These are phyloP conservation scores for Erpetoichthys calabaricus DNA, from an alignment of 2,797 vertebrate species.

Conservation along the genomic window DNA sequence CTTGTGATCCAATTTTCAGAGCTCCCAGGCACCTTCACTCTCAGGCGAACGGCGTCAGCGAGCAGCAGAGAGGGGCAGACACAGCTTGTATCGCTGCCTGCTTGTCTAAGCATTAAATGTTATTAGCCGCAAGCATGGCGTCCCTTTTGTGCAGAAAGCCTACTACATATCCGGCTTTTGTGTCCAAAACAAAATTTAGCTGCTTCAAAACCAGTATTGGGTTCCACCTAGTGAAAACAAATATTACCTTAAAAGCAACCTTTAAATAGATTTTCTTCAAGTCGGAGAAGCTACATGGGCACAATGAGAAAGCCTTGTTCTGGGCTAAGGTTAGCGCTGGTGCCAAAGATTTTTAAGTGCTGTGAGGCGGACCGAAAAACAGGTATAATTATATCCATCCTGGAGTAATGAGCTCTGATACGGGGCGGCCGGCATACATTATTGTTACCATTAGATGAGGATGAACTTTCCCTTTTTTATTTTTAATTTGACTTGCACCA, in stretches of 20 bases:
- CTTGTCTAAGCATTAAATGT: constrained; percentile 20
- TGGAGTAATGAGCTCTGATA: no score
- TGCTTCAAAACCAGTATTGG: constrained; percentile 20
- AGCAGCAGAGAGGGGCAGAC: constrained; percentile 19
- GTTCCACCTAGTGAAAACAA: constrained; percentile 19
- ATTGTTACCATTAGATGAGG: no score
- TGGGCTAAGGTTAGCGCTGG: no score
- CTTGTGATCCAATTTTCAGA: constrained; percentile 82
- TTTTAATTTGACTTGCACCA: no score
- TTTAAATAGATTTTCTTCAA: constrained; percentile 18
- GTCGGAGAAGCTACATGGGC: constrained; percentile 5
- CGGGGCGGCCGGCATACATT: no score
- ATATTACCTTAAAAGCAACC: constrained; percentile 21
- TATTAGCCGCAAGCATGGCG: constrained; percentile 21
- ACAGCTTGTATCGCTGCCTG: constrained; percentile 9
- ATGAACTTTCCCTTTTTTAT: no score
- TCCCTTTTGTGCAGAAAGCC: constrained; percentile 7
- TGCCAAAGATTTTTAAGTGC: no score
- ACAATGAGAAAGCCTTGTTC: constrained; percentile 3
- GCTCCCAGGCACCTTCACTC: constrained; percentile 67
- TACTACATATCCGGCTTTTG: constrained; percentile 17
- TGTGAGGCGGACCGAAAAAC: no score
- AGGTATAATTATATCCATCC: no score
- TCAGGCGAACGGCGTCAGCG: constrained; percentile 44
- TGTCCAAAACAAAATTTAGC: constrained; percentile 9